phyloP scores from a whole-genome alignment of 2,113 vertebrate genomes.

The Oncorhynchus clarkii region DNA sequence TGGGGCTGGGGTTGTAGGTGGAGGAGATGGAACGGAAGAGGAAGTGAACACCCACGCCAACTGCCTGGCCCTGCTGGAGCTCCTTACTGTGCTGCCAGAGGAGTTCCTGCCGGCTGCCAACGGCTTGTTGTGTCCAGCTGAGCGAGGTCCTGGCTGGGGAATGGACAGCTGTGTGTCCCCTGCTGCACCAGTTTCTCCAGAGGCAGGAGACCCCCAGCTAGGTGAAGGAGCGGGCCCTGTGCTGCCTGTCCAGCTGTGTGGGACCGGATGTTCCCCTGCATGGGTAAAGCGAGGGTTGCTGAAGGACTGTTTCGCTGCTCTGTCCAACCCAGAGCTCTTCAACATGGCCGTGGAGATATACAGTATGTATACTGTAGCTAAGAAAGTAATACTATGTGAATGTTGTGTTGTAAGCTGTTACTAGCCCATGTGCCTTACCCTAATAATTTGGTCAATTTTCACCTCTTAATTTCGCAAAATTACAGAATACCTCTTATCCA shows the following conservation, averaged over 20 bases:
- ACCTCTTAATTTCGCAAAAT: too few relatives aligned
- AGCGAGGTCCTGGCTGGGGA: slow-evolving; percentile 83
- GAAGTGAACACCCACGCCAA: slow-evolving; percentile 69
- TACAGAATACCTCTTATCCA: too few relatives aligned
- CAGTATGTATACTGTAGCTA: too few relatives aligned
- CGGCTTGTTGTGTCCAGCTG: slow-evolving; percentile 83
- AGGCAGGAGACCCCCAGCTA: slow-evolving; percentile 80
- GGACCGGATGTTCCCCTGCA: slow-evolving; percentile 83
- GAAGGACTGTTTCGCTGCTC: slow-evolving; percentile 83
- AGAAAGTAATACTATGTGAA: too few relatives aligned
- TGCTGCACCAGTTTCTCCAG: slow-evolving; percentile 89
- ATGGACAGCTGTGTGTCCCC: slow-evolving; percentile 83
- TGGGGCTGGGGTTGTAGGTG: background rate
- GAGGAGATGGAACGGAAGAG: slow-evolving; percentile 1
- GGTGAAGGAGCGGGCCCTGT: slow-evolving; percentile 83
- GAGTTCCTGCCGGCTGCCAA: slow-evolving; percentile 90
- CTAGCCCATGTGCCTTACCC: too few relatives aligned
- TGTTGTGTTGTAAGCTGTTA: too few relatives aligned
- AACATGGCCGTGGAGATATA: slow-evolving; percentile 89
- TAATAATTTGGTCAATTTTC: too few relatives aligned
- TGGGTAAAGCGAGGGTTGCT: slow-evolving; percentile 88
- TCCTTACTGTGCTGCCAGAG: slow-evolving; percentile 91
- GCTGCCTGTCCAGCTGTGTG: slow-evolving; percentile 93
- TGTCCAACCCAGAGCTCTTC: slow-evolving; percentile 88
- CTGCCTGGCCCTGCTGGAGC: slow-evolving; percentile 87